These are phyloP conservation scores for Xestia xanthographa DNA, from an alignment of 2,888 invertebrate species.

Conservation along the genomic window DNA sequence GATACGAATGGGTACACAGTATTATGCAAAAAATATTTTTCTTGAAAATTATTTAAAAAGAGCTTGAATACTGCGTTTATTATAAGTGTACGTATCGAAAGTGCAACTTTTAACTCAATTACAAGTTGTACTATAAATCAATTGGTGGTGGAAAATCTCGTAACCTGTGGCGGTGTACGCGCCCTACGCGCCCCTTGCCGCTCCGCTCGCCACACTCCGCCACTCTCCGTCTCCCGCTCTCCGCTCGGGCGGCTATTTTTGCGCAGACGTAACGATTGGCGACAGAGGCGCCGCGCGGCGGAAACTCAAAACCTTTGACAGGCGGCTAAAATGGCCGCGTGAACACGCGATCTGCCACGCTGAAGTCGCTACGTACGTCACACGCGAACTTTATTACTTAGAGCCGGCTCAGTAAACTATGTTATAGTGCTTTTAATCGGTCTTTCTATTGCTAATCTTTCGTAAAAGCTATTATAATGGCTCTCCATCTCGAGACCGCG, in stretches of 20 bases:
- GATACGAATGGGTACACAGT: not conserved
- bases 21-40: slow-evolving; percentile 3
- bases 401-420: slow-evolving; percentile 81
- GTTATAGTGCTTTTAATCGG: slow-evolving; percentile 82
- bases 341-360: slow-evolving; percentile 88
- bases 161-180: slow-evolving; percentile 69
- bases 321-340: slow-evolving; percentile 89
- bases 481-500: slow-evolving; percentile 88
- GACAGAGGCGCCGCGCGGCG: slow-evolving; percentile 82
- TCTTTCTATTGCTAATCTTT: slow-evolving; percentile 73
- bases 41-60: not conserved
- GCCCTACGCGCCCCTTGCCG: slow-evolving; percentile 66
- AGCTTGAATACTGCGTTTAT: slow-evolving; percentile 20
- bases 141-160: slow-evolving; percentile 80
- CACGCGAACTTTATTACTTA: slow-evolving; percentile 85
- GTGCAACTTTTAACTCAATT: slow-evolving; percentile 86
- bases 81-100: slow-evolving; percentile 73
- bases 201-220: slow-evolving; percentile 48
- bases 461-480: slow-evolving; percentile 79
- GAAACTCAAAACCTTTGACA: slow-evolving; percentile 84
- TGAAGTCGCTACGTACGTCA: slow-evolving; percentile 82
- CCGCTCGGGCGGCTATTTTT: slow-evolving; percentile 74
- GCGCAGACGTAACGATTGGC: slow-evolving; percentile 87
- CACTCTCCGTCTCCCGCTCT: slow-evolving; percentile 31
- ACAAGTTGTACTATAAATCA: slow-evolving; percentile 88